These are phyloP conservation scores for Pogonocherus hispidulus DNA, from an alignment of 2,888 invertebrate genomes.

Conservation along the genomic window DNA sequence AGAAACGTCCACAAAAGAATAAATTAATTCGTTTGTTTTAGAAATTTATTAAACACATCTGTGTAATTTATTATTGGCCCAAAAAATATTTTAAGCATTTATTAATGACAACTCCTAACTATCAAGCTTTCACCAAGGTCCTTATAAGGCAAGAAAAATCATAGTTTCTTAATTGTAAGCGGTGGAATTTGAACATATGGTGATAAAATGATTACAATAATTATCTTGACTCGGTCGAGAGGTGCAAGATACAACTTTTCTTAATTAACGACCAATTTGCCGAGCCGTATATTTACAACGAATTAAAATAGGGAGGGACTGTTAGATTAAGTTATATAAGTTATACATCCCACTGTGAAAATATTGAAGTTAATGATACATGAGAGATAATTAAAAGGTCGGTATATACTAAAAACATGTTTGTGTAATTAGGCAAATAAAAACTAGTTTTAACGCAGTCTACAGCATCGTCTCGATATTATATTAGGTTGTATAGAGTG, in stretches of 20 bases:
- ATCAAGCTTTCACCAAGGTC: not conserved
- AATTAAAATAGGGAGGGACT: not conserved
- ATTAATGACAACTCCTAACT: not conserved
- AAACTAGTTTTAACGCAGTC: not conserved
- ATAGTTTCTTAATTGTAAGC: not conserved
- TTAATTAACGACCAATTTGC: not conserved
- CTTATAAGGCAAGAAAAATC: not conserved
- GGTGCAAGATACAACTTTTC: not conserved
- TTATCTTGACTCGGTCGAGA: not conserved
- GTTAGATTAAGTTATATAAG: not conserved
- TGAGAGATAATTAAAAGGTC: not conserved
- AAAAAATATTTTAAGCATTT: not conserved
- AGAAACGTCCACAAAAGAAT: not conserved
- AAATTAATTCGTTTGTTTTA: not conserved
- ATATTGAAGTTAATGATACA: not conserved
- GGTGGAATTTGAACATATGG: slow-evolving; percentile 4
- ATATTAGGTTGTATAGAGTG: no score
- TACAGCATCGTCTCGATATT: no score
- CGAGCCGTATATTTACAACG: not conserved
- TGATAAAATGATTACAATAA: not conserved
- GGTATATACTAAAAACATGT: not conserved
- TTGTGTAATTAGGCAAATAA: not conserved
- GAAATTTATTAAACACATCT: not conserved
- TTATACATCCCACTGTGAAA: slow-evolving; percentile 1
- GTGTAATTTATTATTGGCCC: not conserved